Evolutionary conservation across 2,113 vertebrate species (phyloP).

Genomic region (Melanocharis versteri): DNA sequence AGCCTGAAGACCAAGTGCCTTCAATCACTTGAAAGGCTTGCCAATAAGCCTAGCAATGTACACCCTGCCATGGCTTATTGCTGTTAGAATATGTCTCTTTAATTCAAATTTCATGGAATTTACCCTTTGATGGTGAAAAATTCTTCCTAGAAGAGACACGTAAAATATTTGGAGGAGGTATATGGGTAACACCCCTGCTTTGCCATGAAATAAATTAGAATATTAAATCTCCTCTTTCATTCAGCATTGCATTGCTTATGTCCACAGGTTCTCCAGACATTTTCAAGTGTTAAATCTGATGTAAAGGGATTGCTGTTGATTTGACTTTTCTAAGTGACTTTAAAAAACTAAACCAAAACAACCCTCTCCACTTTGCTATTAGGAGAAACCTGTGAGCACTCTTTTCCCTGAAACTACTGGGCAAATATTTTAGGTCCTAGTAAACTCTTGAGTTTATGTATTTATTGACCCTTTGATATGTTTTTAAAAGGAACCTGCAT

Average conservation of each 20-base stretch:
- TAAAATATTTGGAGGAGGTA: neutral
- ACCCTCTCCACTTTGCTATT: neutral
- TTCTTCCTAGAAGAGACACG: neutral
- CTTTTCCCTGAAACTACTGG: neutral
- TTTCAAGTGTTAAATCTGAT: neutral
- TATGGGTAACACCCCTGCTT: neutral
- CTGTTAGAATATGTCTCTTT: neutral
- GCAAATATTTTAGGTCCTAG: neutral
- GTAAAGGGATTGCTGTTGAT: neutral
- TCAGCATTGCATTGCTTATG: neutral
- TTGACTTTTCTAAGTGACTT: neutral
- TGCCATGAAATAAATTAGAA: neutral
- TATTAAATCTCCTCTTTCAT: neutral
- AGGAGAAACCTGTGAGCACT: neutral
- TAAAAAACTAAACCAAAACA: neutral
- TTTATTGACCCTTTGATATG: neutral
- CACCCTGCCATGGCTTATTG: neutral
- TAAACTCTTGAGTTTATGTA: neutral
- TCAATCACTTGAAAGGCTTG: neutral
- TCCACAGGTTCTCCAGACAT: neutral
- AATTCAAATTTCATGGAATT: neutral
- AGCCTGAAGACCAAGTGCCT: neutral
- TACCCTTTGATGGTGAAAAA: neutral
- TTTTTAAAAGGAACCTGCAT: neutral
- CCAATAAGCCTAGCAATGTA: neutral